phyloP scores from a whole-genome alignment of 2,797 vertebrate genomes.

The Odontamblyopus rebecca region DNA sequence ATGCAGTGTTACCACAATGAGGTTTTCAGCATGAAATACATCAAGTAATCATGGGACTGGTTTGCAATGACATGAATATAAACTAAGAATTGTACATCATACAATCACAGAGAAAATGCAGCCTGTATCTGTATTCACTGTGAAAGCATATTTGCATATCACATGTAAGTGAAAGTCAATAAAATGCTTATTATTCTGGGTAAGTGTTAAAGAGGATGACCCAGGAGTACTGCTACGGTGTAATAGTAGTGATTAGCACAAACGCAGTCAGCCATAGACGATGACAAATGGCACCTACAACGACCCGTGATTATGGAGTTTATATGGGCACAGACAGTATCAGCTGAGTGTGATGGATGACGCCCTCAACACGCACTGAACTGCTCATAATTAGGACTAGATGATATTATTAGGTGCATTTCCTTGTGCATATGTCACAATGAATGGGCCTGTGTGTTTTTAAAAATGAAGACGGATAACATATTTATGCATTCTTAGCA shows the following conservation, averaged over 20 bases:
- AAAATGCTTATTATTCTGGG: conserved; percentile 7
- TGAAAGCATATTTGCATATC: neutral
- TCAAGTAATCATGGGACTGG: too few relatives aligned
- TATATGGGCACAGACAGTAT: conserved; percentile 58
- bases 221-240: conserved; percentile 45
- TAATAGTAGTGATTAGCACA: conserved; percentile 62
- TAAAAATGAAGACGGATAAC: conserved; percentile 51
- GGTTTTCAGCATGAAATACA: too few relatives aligned
- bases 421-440: conserved; percentile 60
- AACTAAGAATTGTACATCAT: neutral
- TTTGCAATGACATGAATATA: neutral
- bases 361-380: conserved; percentile 49
- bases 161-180: conserved; percentile 10
- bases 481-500: conserved; percentile 3
- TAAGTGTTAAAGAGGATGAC: conserved; percentile 19
- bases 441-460: conserved; percentile 43
- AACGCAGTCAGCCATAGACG: conserved; percentile 43
- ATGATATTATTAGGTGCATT: conserved; percentile 58
- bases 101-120: neutral
- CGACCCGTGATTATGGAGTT: conserved; percentile 54
- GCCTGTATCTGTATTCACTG: neutral
- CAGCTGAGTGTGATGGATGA: conserved; percentile 66
- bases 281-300: conserved; percentile 69
- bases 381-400: conserved; percentile 65
- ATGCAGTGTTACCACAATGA: too few relatives aligned